Percentiles rank a stretch among this genome's conserved stretches.
Evolutionary conservation across 2,888 invertebrate species (phyloP).

Genomic region (Tinea semifulvella): DNA sequence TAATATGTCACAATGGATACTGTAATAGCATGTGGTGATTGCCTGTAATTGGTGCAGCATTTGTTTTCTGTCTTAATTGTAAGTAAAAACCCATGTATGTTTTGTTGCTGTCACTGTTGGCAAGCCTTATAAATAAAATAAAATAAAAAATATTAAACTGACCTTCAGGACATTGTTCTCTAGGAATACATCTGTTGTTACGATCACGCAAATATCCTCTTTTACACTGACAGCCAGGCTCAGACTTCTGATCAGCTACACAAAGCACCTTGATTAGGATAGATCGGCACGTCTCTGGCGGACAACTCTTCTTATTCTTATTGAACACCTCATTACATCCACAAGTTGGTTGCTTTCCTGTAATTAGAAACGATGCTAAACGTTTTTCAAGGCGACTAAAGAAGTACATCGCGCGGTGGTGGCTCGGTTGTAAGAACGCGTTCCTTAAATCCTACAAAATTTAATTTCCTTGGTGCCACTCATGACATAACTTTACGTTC

Average conservation of each 20-base stretch:
- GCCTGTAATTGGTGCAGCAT: no score
- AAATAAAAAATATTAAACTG: background rate
- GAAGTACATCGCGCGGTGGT: no score
- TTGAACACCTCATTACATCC: slow-evolving; percentile 6
- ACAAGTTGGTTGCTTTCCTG: slow-evolving; percentile 7
- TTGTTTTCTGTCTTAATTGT: no score
- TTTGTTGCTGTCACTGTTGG: background rate
- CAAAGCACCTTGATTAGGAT: background rate
- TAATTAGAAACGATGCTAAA: no score
- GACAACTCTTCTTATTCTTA: background rate
- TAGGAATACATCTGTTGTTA: background rate
- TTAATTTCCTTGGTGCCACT: no score
- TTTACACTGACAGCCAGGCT: slow-evolving; percentile 5
- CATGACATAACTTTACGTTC: no score
- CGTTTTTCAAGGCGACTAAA: no score
- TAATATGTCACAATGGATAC: no score
- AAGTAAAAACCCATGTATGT: no score
- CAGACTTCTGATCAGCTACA: background rate
- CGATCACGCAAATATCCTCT: background rate
- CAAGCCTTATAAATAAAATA: background rate
- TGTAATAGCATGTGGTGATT: no score
- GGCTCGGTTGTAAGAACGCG: no score
- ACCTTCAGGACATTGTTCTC: slow-evolving; percentile 10
- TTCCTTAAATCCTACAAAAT: no score
- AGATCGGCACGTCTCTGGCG: background rate